Percentiles rank a stretch among this genome's conserved stretches.
These are phyloP conservation scores for Tiphia femorata DNA, from an alignment of 2,888 invertebrate species.

Conservation along the genomic window DNA sequence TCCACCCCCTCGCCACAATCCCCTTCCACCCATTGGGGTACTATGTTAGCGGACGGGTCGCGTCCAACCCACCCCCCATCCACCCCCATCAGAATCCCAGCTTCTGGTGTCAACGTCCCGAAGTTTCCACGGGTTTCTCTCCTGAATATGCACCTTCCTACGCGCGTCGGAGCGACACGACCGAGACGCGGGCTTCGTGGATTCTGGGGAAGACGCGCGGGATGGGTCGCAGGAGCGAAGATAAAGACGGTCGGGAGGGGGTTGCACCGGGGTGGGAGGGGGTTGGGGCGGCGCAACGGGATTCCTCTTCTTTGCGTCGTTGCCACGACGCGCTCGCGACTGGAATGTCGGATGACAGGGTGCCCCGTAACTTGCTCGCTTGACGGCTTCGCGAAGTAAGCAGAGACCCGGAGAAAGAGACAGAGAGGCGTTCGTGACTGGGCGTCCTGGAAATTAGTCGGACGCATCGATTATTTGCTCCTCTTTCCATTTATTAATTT, in stretches of 20 bases:
- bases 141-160: slow-evolving; percentile 50
- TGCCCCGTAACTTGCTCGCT: slow-evolving; percentile 44
- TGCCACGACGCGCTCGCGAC: slow-evolving; percentile 41
- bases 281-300: slow-evolving; percentile 22
- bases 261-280: slow-evolving; percentile 1
- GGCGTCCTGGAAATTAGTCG: slow-evolving; percentile 10
- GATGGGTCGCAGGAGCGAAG: not conserved
- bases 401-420: slow-evolving; percentile 39
- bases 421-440: slow-evolving; percentile 35
- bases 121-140: slow-evolving; percentile 44
- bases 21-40: slow-evolving; percentile 21
- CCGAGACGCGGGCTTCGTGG: slow-evolving; percentile 1
- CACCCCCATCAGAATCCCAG: slow-evolving; percentile 45
- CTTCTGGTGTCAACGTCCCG: slow-evolving; percentile 61
- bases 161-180: slow-evolving; percentile 14
- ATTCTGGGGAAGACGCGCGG: slow-evolving; percentile 3
- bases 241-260: slow-evolving; percentile 5
- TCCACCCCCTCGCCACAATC: not conserved
- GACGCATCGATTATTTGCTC: too few relatives aligned
- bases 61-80: slow-evolving; percentile 48
- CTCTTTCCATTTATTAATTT: too few relatives aligned
- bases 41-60: slow-evolving; percentile 45
- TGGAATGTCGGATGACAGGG: slow-evolving; percentile 52
- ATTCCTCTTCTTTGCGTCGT: slow-evolving; percentile 41
- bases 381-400: slow-evolving; percentile 39